These are phyloP conservation scores for Ophion slaviceki DNA, from an alignment of 2,888 invertebrate species.

Conservation along the genomic window DNA sequence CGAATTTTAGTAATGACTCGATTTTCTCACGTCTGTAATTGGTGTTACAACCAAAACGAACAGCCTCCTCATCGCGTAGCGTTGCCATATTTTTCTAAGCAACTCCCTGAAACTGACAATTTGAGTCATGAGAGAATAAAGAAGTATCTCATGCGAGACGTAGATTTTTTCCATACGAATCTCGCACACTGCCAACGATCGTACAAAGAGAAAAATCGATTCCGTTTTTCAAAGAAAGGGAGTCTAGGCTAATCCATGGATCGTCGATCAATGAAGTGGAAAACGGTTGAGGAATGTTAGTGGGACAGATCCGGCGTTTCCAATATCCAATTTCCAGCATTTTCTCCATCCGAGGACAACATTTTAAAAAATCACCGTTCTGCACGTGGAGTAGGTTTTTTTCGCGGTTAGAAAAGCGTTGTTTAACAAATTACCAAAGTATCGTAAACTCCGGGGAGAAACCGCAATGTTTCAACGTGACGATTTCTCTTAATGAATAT, in stretches of 20 bases:
- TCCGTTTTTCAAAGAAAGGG: background rate
- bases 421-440: background rate
- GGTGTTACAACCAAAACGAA: conserved; percentile 1
- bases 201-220: background rate
- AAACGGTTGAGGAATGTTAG: background rate
- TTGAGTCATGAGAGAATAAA: background rate
- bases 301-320: background rate
- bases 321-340: background rate
- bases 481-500: conserved; percentile 29
- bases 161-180: background rate
- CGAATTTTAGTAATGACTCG: conserved; percentile 19
- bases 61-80: background rate
- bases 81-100: background rate
- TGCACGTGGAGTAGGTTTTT: background rate
- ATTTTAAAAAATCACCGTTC: background rate
- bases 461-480: background rate
- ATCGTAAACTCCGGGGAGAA: background rate
- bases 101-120: background rate
- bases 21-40: conserved; percentile 36
- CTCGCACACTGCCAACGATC: background rate
- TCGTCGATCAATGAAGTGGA: background rate
- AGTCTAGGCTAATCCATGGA: background rate
- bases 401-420: background rate
- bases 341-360: background rate
- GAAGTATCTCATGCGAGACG: background rate